Conservation (phyloP, 2,888 invertebrate genomes). For the Drosophila merina region DNA sequence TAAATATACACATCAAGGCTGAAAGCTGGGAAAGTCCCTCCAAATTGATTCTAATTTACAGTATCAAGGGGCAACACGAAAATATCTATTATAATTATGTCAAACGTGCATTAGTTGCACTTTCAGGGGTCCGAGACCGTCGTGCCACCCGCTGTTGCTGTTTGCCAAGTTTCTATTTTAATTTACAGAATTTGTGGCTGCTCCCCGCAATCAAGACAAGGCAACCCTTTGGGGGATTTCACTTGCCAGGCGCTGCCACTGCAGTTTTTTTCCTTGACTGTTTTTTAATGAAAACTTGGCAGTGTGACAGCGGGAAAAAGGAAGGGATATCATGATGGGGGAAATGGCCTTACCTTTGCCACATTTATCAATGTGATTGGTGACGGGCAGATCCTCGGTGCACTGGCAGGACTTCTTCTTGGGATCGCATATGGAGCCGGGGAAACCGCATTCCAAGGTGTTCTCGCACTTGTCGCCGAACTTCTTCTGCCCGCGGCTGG, state of each 20-base stretch:
- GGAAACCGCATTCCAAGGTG: slow-evolving; percentile 90
- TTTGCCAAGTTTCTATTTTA: slow-evolving; percentile 62
- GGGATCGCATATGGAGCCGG: slow-evolving; percentile 89
- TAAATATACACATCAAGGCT: slow-evolving; percentile 44
- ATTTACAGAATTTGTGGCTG: slow-evolving; percentile 52
- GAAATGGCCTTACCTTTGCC: slow-evolving; percentile 88
- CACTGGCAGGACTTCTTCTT: slow-evolving; percentile 89
- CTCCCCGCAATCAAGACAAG: slow-evolving; percentile 54
- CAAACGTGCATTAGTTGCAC: slow-evolving; percentile 53
- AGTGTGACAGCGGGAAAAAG: slow-evolving; percentile 57
- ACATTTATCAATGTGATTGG: slow-evolving; percentile 94
- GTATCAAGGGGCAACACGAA: slow-evolving; percentile 12
- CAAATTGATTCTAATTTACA: slow-evolving; percentile 64
- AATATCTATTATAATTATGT: slow-evolving; percentile 63
- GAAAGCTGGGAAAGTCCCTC: slow-evolving; percentile 29
- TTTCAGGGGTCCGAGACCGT: background rate
- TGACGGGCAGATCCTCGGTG: slow-evolving; percentile 89
- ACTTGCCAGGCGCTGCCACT: slow-evolving; percentile 49
- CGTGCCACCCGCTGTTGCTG: background rate
- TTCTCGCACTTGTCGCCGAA: slow-evolving; percentile 91
- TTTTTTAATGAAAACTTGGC: slow-evolving; percentile 73
- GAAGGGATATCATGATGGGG: slow-evolving; percentile 6
- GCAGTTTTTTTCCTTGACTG: slow-evolving; percentile 52
- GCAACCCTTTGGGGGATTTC: slow-evolving; percentile 54
- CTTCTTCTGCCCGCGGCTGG: slow-evolving; percentile 87